phyloP scores from a whole-genome alignment of 2,888 invertebrate genomes.

The Chymomyza caudatula region DNA sequence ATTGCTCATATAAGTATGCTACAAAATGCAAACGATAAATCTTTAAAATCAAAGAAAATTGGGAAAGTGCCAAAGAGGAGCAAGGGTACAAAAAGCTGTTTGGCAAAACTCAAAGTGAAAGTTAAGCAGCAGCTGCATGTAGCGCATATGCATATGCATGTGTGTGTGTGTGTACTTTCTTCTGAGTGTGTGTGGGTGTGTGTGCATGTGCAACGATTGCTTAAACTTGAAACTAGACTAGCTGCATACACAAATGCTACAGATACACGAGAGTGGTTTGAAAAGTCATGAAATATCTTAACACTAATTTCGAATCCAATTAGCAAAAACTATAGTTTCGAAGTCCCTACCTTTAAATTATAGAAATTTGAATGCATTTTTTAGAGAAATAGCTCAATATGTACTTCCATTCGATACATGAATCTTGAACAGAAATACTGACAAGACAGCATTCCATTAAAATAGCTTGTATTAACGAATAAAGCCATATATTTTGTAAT shows the following conservation, averaged over 20 bases:
- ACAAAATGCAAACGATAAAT: slow-evolving; percentile 57
- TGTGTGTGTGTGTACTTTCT: slow-evolving; percentile 1
- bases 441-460: too few relatives aligned
- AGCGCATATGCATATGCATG: too few relatives aligned
- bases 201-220: slow-evolving; percentile 49
- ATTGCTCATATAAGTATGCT: slow-evolving; percentile 64
- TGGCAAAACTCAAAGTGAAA: slow-evolving; percentile 67
- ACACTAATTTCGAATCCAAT: too few relatives aligned
- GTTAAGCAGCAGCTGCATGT: slow-evolving; percentile 41
- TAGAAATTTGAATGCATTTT: too few relatives aligned
- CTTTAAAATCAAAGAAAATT: slow-evolving; percentile 64
- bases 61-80: slow-evolving; percentile 17
- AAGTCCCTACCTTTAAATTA: too few relatives aligned
- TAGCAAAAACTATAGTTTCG: too few relatives aligned
- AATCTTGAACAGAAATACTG: too few relatives aligned
- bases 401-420: too few relatives aligned
- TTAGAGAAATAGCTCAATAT: too few relatives aligned
- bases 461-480: not conserved
- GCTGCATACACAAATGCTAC: not conserved
- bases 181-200: slow-evolving; percentile 5
- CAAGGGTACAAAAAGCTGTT: not conserved
- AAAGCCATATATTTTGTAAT: not conserved
- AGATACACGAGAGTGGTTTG: not conserved
- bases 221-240: slow-evolving; percentile 39
- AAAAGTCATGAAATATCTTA: too few relatives aligned